Percentiles rank a stretch among this genome's conserved stretches.
Evolutionary conservation across 2,888 invertebrate species (phyloP).

Genomic region (Mantis religiosa): DNA sequence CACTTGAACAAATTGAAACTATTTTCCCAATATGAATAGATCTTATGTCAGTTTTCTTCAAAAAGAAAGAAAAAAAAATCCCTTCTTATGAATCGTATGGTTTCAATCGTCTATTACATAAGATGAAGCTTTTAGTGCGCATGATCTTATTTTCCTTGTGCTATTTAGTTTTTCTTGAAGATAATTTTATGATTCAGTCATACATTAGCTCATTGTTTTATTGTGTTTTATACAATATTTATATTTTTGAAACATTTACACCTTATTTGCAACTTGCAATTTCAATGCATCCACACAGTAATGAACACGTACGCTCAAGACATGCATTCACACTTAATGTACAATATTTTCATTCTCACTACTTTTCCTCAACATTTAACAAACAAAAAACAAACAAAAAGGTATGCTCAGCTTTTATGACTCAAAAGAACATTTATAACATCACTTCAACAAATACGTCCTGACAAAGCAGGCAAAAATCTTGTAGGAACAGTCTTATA

Average conservation of each 20-base stretch:
- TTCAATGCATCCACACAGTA: not conserved
- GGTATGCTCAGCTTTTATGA: not conserved
- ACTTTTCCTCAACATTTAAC: not conserved
- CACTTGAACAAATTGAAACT: not conserved
- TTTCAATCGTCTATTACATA: not conserved
- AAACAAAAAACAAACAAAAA: not conserved
- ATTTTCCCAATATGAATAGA: not conserved
- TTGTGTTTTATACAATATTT: not conserved
- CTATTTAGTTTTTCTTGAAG: constrained; percentile 8
- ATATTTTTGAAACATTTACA: not conserved
- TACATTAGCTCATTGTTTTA: not conserved
- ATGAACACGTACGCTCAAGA: not conserved
- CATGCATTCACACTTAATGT: not conserved
- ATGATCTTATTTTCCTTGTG: not conserved
- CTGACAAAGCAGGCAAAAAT: not conserved
- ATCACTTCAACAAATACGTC: not conserved
- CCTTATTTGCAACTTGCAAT: not conserved
- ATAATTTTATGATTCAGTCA: not conserved
- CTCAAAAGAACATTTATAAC: constrained; percentile 7
- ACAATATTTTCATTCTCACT: not conserved
- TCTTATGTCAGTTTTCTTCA: not conserved
- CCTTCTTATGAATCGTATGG: not conserved
- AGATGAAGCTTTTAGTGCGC: not conserved
- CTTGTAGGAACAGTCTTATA: constrained; percentile 16
- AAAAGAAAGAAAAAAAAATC: not conserved